Evolutionary conservation across 2,113 vertebrate species (phyloP), one percentile per base, ranked within the genome.

Genomic region (Gambusia affinis): DNA sequence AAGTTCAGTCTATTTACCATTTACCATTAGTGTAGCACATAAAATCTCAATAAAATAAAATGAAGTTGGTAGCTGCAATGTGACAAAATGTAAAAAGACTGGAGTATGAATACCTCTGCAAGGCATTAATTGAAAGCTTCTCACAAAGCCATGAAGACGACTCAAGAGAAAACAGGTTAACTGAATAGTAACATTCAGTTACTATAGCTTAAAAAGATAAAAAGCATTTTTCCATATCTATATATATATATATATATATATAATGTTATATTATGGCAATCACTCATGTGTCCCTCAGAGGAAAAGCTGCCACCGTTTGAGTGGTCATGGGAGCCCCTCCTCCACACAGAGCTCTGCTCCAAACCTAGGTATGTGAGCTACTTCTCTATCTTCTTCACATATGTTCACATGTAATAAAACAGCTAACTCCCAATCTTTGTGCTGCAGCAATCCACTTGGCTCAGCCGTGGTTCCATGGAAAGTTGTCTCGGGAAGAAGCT

Each of bases 391-490:
- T 39, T 42, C 69, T 57, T 28, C 8, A 7, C 37, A 0, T 4
- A n/a, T 22, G 22, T 4, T 42, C 29, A 67, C 3, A 61, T 39
- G 12, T 57, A 8, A 60, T 57, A 60, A 28, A 69, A 12, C 57
- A 27, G 28, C 17, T 54, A 76, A 71, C 12, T 19, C 64, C n/a
- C n/a, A 62, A 1, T 76, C 24, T 80, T 57, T 79, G 33, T 44
- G 47, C 77, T 60, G 1, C 75, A 99, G 98, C 94, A 51, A 93
- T 99, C 79, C 98, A 99, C 85, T 91, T 94, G 85, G 94, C 95
- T 78, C 98, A 99, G 89, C 94, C 96, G 0, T 99, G 98, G 98
- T 99, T 99, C 92, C 97, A 99, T 88, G 95, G 97, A 81, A 97
- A 95, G 93, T 95, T 98, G 87, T 97, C 97, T 70, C 95, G 98